Evolutionary conservation across 2,113 vertebrate genomes (phyloP), one percentile per base, ranked within the genome.

Genomic region (Athene cunicularia): DNA sequence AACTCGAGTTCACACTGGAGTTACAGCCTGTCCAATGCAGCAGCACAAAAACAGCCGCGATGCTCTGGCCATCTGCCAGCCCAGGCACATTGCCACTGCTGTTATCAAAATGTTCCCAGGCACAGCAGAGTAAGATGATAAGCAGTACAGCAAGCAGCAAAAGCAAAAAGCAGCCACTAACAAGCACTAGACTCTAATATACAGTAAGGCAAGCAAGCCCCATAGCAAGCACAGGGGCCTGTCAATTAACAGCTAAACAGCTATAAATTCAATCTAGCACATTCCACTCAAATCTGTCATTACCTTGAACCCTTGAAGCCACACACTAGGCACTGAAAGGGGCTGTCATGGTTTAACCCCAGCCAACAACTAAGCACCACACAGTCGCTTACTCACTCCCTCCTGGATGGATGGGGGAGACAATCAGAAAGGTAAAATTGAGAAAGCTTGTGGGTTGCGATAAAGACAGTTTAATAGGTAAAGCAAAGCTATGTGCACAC

Each of bases 1-100:
- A 28, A 33, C 30, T 27, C 14, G 2, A 49, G 56, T 0, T 53
- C 33, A 14, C 6, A 3, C 17, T 1, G 8, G 30, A 37, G 74
- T 8, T 56, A 23, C 80, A 41, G 84, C 13, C 74, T 32, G 58
- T 37, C 50, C 52, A 26, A 63, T 52, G 33, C n/a, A 35, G 58
- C 89, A 50, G 75, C 52, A 55, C n/a, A 27, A 52, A 19, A 71
- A 53, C 27, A 14, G 26, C 86, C 52, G 58, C 2, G 3, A 72
- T 62, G 15, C 14, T 39, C 70, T 76, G 86, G 76, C 24, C 75
- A 14, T 15, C 73, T 8, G 75, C 70, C 86, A 72, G 70, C 52
- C 23, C 60, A 35, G 4, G 47, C 68, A 2, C 93, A 64, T 43
- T 10, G 0, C 20, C 11, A 15, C 11, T 49, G 85, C 50, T 47